A percentile compares a stretch with the other conserved stretches of the same genome.
Evolutionary conservation across 2,888 invertebrate genomes (phyloP).

Genomic region (Andrena marginata): DNA sequence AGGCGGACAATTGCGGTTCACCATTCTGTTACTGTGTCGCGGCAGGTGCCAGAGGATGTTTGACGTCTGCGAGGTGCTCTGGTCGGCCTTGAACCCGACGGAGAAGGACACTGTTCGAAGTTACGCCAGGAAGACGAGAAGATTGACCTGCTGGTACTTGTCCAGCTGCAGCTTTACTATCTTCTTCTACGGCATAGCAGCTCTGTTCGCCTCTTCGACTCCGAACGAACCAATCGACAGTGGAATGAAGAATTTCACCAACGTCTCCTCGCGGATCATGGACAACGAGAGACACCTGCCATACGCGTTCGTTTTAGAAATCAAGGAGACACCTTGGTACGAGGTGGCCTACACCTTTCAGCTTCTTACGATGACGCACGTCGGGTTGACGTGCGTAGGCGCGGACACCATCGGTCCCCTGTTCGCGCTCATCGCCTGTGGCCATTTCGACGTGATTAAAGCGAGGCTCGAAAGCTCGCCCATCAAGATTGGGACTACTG

Average conservation of each 20-base stretch:
- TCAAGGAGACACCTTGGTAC: conserved; percentile 67
- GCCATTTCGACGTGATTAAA: conserved; percentile 64
- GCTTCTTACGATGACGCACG: conserved; percentile 50
- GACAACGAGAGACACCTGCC: conserved; percentile 57
- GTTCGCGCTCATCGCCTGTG: conserved; percentile 62
- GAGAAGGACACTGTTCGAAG: conserved; percentile 43
- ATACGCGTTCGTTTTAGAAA: conserved; percentile 57
- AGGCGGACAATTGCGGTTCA: conserved; percentile 45
- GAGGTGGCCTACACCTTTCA: conserved; percentile 64
- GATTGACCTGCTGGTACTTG: conserved; percentile 63
- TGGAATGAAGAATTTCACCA: neutral
- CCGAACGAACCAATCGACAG: neutral
- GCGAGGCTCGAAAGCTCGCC: conserved; percentile 13
- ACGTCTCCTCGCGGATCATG: neutral
- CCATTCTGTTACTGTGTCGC: conserved; percentile 36
- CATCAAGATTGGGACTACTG: neutral
- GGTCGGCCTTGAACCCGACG: conserved; percentile 49
- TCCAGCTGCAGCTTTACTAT: conserved; percentile 58
- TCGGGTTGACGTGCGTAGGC: conserved; percentile 61
- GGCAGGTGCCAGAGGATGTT: conserved; percentile 45
- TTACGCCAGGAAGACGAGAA: conserved; percentile 46
- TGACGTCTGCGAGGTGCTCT: conserved; percentile 57
- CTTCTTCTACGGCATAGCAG: conserved; percentile 52
- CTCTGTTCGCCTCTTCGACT: conserved; percentile 28
- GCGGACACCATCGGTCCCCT: conserved; percentile 68